These are phyloP conservation scores for Prunella himalayana DNA, from an alignment of 2,113 vertebrate species.

Conservation along the genomic window DNA sequence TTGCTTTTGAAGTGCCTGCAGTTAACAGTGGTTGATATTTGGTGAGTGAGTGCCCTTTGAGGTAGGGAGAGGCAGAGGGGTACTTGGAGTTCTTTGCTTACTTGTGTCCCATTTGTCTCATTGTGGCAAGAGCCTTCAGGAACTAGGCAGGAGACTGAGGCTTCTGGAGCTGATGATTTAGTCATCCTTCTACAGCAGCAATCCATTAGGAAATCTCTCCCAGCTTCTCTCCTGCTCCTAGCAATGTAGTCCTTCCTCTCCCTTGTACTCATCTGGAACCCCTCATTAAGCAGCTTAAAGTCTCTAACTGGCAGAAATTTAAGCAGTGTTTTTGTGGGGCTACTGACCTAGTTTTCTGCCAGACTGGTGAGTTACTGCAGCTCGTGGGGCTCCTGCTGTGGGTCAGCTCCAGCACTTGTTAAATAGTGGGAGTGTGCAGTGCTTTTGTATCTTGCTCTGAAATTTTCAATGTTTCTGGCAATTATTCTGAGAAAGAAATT, in stretches of 20 bases:
- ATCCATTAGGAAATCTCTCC: neutral
- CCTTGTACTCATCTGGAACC: neutral
- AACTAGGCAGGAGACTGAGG: neutral
- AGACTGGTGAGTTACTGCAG: neutral
- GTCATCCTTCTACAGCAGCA: neutral
- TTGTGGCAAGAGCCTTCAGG: neutral
- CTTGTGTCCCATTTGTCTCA: neutral
- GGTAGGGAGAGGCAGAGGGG: neutral
- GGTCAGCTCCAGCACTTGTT: constrained; percentile 1
- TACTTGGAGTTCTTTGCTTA: neutral
- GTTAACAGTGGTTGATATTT: neutral
- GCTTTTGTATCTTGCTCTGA: neutral
- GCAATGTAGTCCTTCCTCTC: neutral
- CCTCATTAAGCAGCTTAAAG: constrained; percentile 15
- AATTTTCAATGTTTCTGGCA: neutral
- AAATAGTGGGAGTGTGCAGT: neutral
- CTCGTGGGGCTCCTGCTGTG: neutral
- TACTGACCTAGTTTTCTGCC: constrained; percentile 34
- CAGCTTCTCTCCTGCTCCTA: neutral
- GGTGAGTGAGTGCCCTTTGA: neutral
- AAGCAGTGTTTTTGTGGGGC: neutral
- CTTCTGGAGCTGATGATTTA: neutral
- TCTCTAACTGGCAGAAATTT: constrained; percentile 7
- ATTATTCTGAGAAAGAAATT: neutral
- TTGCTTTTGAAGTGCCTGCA: neutral